Evolutionary conservation across 2,113 vertebrate species (phyloP), one percentile per base, ranked within the genome.

Genomic region (Periophthalmus modestus): DNA sequence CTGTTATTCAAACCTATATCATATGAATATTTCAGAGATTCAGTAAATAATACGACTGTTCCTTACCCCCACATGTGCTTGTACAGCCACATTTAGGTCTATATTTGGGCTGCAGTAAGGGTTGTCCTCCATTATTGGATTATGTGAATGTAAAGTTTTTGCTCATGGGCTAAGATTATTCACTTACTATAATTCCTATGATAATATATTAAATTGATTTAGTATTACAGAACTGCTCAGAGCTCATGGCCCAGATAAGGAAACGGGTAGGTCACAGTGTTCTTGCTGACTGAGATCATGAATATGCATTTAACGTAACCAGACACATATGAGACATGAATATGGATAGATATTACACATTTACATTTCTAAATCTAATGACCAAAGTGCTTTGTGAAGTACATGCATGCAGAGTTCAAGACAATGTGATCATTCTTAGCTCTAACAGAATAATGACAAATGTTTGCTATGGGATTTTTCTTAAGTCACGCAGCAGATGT

Each of bases 401-500:
- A 21, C 10, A 78, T 77, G 73, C 59, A 21, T 59, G 28, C 16
- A 2, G 9, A 34, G 46, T 68, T 16, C 68, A 78, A 57, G 57
- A 47, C 34, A 18, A 72, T 73, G 48, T 34, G 43, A 73, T 73
- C 18, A 9, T 23, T 54, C 75, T 21, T 39, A 5, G 33, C 34
- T 65, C 10, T 13, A 65, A 66, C 76, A 2, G 63, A 61, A 75
- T 39, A 36, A 75, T 52, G 15, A 72, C n/a, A 75, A 76, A 71
- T 10, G 36, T 39, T 74, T 47, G 47, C 52, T 39, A 7, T 24
- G 61, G 71, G 66, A 55, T 68, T 85, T 36, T 77, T 79, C 36
- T 54, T 15, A 67, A 36, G 46, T 69, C 50, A 50, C 14, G 15
- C 34, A 85, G 58, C 77, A 83, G 84, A 82, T 80, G 77, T 58